phyloP scores from a whole-genome alignment of 2,113 vertebrate genomes.

The Elgaria multicarinata region DNA sequence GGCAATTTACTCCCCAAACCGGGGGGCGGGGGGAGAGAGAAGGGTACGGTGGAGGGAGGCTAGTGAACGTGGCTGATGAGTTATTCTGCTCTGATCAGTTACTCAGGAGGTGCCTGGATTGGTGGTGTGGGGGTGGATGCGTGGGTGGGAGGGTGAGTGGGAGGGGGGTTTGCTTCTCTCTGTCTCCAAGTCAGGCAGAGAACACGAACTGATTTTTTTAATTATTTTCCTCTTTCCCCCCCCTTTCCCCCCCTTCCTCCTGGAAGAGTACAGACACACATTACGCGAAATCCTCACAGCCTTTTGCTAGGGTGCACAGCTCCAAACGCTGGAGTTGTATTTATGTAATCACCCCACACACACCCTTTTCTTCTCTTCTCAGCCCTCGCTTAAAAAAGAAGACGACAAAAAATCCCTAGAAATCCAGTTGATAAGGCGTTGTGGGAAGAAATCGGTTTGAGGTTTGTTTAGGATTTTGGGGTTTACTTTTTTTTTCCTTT shows the following conservation, averaged over 20 bases:
- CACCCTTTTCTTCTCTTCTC: slow-evolving; percentile 74
- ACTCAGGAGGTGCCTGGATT: slow-evolving; percentile 68
- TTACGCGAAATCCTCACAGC: slow-evolving; percentile 81
- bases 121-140: slow-evolving; percentile 65
- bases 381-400: slow-evolving; percentile 66
- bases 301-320: slow-evolving; percentile 73
- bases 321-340: slow-evolving; percentile 76
- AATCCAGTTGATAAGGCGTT: slow-evolving; percentile 72
- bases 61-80: slow-evolving; percentile 69
- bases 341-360: slow-evolving; percentile 70
- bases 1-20: slow-evolving; percentile 57
- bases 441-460: slow-evolving; percentile 62
- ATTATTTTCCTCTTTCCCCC: not conserved
- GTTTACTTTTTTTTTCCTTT: not conserved
- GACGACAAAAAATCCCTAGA: slow-evolving; percentile 83
- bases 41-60: not conserved
- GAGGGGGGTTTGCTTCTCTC: slow-evolving; percentile 37
- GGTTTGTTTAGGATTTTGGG: slow-evolving; percentile 5
- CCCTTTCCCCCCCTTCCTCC: slow-evolving; percentile 70
- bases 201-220: slow-evolving; percentile 68
- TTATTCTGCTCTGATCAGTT: slow-evolving; percentile 75
- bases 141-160: slow-evolving; percentile 64
- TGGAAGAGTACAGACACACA: slow-evolving; percentile 82
- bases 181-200: slow-evolving; percentile 78
- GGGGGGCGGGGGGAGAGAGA: not conserved